Evolutionary conservation across 2,113 vertebrate genomes (phyloP).

Genomic region (Zeus faber): DNA sequence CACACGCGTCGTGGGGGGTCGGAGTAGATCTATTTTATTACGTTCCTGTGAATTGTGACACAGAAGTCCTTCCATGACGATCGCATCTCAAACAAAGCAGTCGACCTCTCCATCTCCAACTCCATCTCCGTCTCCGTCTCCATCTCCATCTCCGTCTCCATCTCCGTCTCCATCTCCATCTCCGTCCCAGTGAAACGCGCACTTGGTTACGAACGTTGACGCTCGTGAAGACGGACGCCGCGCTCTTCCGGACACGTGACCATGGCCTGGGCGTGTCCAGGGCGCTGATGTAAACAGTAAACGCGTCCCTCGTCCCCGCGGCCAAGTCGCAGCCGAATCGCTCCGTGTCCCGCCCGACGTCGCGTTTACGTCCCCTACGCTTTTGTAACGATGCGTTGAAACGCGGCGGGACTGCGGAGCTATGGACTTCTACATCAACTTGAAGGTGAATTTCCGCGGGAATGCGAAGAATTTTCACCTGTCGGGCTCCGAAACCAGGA

Average conservation of each 20-base stretch:
- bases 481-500: conserved; percentile 83
- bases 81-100: too few species aligned
- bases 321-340: conserved; percentile 27
- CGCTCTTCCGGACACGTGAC: conserved; percentile 48
- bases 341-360: conserved; percentile 11
- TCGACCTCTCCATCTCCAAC: too few species aligned
- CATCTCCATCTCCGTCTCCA: too few species aligned
- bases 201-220: too few species aligned
- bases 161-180: too few species aligned
- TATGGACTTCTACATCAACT: conserved; percentile 75
- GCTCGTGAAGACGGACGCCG: background rate
- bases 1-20: too few species aligned
- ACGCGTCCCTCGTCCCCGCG: conserved; percentile 34
- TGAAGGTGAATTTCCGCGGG: conserved; percentile 77
- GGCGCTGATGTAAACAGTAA: conserved; percentile 69
- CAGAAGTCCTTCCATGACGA: too few species aligned
- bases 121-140: too few species aligned
- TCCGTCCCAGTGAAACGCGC: too few species aligned
- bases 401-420: conserved; percentile 4
- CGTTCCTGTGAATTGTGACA: too few species aligned
- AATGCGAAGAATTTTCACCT: conserved; percentile 79
- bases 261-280: conserved; percentile 50
- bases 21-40: too few species aligned
- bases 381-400: conserved; percentile 40
- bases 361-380: conserved; percentile 5